A percentile compares a stretch with the other conserved stretches of the same genome.
These are phyloP conservation scores for Dendrolimus kikuchii DNA, from an alignment of 1,140 invertebrate species.

Conservation along the genomic window DNA sequence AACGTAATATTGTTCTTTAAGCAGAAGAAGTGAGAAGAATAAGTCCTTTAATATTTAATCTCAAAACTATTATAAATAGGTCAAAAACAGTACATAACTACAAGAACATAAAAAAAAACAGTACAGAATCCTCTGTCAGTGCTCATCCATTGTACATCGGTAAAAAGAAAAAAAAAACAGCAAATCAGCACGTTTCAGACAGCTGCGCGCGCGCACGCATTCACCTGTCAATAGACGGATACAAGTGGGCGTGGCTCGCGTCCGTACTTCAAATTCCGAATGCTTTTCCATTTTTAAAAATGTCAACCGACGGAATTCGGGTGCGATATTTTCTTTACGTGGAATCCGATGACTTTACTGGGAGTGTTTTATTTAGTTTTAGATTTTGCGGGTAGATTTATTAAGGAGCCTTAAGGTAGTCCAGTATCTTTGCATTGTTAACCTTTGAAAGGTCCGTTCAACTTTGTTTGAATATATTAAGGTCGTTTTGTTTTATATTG, in stretches of 20 bases:
- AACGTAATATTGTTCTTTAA: too few relatives aligned
- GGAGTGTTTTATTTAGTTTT: slow-evolving; percentile 2
- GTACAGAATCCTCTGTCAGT: slow-evolving; percentile 9
- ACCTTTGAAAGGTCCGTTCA: too few relatives aligned
- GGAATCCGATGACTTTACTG: slow-evolving; percentile 58
- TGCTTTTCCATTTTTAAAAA: slow-evolving; percentile 48
- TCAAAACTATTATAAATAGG: too few relatives aligned
- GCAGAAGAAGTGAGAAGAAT: too few relatives aligned
- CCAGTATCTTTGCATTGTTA: too few relatives aligned
- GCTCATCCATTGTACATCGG: slow-evolving; percentile 47
- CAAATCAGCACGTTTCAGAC: slow-evolving; percentile 31
- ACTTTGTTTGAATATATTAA: neutral
- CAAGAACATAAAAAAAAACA: neutral
- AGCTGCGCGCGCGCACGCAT: slow-evolving; percentile 45
- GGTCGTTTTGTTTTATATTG: slow-evolving; percentile 8
- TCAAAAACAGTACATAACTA: neutral
- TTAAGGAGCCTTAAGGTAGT: too few relatives aligned
- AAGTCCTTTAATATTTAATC: too few relatives aligned
- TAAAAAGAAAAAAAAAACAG: slow-evolving; percentile 56
- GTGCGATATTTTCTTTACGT: slow-evolving; percentile 61
- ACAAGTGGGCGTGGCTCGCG: slow-evolving; percentile 42
- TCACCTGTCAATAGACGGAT: slow-evolving; percentile 49
- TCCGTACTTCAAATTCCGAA: slow-evolving; percentile 39
- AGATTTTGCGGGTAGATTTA: slow-evolving; percentile 5
- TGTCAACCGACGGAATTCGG: slow-evolving; percentile 57